Evolutionary conservation across 2,888 invertebrate genomes (phyloP), one percentile per base, ranked within the genome.

Genomic region (Sipha maydis): DNA sequence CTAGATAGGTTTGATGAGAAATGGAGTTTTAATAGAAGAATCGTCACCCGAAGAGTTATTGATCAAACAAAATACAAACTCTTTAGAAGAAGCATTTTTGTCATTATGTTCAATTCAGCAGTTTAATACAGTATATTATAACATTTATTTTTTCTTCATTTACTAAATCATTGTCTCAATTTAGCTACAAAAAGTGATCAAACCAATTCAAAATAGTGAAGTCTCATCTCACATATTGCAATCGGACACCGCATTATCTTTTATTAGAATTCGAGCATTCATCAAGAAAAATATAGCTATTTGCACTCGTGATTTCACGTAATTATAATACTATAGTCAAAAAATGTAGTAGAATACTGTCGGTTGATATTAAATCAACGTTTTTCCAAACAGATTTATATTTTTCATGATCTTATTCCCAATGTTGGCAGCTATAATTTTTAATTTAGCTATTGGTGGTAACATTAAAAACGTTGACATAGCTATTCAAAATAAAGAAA

Each of bases 91-190:
- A 84, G 93, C 93, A 3, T 93, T 93, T 90, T 91, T 93, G 25
- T 92, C 92, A 89, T 91, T 93, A n/a, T 93, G 93, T 89, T 89
- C 90, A 89, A 89, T 93, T 73, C 95, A 95, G 90, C 89, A 89
- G 54, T 19, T 83, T 19, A n/a, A 38, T 11, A 19, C 31, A 25
- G 84, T 21, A 4, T 17, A 56, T 5, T 17, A 14, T 17, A 8
- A 56, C 8, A 5, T 41, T 9, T 9, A 5, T 41, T 41, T 41
- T 41, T 41, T 41, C 8, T 41, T 34, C 34, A 41, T 8, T 9
- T 5, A 41, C 41, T 41, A 41, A 41, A 41, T 41, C 8, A 41
- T 41, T 41, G 41, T 41, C 8, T 41, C 8, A 21, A 69, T 69
- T 38, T 69, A 82, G 80, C 41, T 21, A 28, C 67, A 17, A 38